Evolutionary conservation across 1,140 invertebrate species (phyloP).

Genomic region (Aphelenchoides avenae): DNA sequence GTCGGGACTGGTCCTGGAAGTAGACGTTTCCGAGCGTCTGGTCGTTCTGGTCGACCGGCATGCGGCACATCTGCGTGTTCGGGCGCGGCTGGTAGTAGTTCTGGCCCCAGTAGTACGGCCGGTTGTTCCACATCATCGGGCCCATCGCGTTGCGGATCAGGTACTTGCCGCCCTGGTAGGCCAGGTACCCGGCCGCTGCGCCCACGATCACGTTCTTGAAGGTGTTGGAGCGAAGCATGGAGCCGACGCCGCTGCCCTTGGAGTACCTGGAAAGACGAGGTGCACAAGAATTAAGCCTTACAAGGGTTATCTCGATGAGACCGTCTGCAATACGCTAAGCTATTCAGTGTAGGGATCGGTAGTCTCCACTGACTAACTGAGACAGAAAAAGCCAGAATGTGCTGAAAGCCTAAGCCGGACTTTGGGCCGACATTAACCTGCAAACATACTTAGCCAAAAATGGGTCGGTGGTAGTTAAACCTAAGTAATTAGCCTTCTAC

Average conservation of each 20-base stretch:
- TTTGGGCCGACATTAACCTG: too few species aligned
- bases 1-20: constrained; percentile 51
- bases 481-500: too few species aligned
- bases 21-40: constrained; percentile 54
- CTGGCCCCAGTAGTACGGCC: constrained; percentile 51
- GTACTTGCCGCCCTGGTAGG: constrained; percentile 53
- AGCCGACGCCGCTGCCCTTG: constrained; percentile 40
- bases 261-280: constrained; percentile 2
- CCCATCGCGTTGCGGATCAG: constrained; percentile 42
- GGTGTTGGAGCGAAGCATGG: constrained; percentile 42
- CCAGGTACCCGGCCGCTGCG: constrained; percentile 52
- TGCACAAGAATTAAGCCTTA: not conserved
- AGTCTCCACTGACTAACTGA: too few species aligned
- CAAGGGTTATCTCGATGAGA: too few species aligned
- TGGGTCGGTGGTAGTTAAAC: too few species aligned
- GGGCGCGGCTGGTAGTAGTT: constrained; percentile 29
- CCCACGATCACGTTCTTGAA: constrained; percentile 55
- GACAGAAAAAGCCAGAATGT: too few species aligned
- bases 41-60: constrained; percentile 51
- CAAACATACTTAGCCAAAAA: too few species aligned
- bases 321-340: too few species aligned
- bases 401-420: too few species aligned
- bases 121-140: constrained; percentile 56
- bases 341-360: too few species aligned
- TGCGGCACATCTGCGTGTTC: constrained; percentile 49